Base-by-base conservation (phyloP, 1,140 invertebrate genomes). In the Papilio polyxenes region DNA sequence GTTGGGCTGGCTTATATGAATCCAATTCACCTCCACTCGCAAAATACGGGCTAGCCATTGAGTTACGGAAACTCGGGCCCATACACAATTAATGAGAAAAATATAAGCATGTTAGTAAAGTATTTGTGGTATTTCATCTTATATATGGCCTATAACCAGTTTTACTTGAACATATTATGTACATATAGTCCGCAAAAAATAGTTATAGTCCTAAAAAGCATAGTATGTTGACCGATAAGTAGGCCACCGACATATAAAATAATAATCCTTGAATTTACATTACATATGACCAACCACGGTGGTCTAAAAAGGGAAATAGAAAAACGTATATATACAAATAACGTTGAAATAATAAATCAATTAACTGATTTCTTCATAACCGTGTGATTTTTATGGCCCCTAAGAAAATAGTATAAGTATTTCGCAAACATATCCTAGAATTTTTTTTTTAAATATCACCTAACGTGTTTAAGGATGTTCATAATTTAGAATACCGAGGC, bases 371-470 rank as follows among this genome's bases (percentile, higher is more conserved):
- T 53, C n/a, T 31, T 53, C 13, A 53, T 53, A 53, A 53, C 75
- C 75, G 75, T 77, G 75, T 77, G 48, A 77, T 77, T 77, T 77
- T 53, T 77, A 77, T 49, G 75, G 44, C 75, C 75, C 48, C 75
- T 56, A 77, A 53, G 20, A 56, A 48, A 75, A 48, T 75, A 17
- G 17, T 49, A 44, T 75, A 23, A 23, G 49, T 51, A 77, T 77
- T 77, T 77, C 75, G 75, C 48, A 77, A 77, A 11, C n/a, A 77
- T 23, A 49, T 77, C 20, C 44, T 31, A 15, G 6, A 37, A 37
- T 11, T 65, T 8, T 72, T 37, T 23, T 15, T 40, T 31, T 40
- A 72, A 37, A 31, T 56, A 17, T 56, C 62, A 20, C 3, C 62
- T 23, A 20, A 31, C 2, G 20, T 31, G 62, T 65, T 31, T 0